A percentile compares a stretch with the other conserved stretches of the same genome.
Evolutionary conservation across 2,797 vertebrate species (phyloP).

Genomic region (Falco novaeseelandiae): DNA sequence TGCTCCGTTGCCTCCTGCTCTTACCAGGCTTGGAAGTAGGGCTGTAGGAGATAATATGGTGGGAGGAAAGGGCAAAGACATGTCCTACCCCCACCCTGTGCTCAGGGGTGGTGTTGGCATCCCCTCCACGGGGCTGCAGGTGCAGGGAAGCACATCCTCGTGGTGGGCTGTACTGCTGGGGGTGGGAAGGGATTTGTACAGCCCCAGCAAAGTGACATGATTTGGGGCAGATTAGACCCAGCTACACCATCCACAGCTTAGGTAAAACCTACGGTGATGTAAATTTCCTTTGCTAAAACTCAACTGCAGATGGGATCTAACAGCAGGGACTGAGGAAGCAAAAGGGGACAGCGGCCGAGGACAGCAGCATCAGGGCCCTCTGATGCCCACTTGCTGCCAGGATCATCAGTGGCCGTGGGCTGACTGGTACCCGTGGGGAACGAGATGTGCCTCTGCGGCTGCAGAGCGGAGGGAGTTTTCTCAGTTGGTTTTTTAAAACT

Average conservation of each 20-base stretch:
- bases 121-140: rapidly evolving
- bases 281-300: background rate
- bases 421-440: background rate
- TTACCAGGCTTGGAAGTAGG: background rate
- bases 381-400: background rate
- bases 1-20: background rate
- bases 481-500: background rate
- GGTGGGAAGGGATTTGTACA: rapidly evolving
- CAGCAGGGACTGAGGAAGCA: background rate
- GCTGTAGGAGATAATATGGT: background rate
- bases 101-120: background rate
- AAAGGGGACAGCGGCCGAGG: background rate
- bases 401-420: rapidly evolving
- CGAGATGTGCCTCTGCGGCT: background rate
- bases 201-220: rapidly evolving
- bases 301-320: background rate
- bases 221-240: background rate
- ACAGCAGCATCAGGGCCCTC: background rate
- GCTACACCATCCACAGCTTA: background rate
- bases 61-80: background rate
- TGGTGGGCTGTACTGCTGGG: background rate
- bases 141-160: background rate
- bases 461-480: background rate
- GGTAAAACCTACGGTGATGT: background rate
- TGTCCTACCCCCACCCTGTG: rapidly evolving